Base-by-base conservation (phyloP, 2,113 vertebrate species). In the Zosterops pallidus region DNA sequence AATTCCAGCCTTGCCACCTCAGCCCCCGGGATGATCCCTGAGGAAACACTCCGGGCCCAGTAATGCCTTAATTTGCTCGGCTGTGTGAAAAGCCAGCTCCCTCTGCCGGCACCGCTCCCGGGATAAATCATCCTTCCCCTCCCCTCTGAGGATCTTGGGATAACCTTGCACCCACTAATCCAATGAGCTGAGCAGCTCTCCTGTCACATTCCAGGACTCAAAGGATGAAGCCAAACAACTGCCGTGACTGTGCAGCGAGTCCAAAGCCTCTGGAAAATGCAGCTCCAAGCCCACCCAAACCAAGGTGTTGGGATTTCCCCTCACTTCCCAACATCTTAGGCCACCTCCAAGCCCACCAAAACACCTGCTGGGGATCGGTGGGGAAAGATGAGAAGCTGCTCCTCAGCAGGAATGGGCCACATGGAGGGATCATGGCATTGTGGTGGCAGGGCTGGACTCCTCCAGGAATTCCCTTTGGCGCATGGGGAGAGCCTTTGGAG, bases 161-260 rank as follows among this genome's bases (percentile, higher is more conserved):
- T 14, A 67, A 68, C 5, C 41, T 63, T 5, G 37, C 72, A 71
- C 41, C 35, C 9, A 0, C 12, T 42, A 10, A 76, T 64, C 76
- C 81, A 19, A 35, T 5, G 5, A 55, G 11, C 20, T 25, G 8
- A 29, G 47, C 5, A 2, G 44, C 64, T 72, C 94, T 46, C 26
- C 59, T 3, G 0, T 2, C 4, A 3, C 64, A 20, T 11, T 12
- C 5, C 3, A 21, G 67, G 50, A 14, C 65, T 29, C 77, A 23
- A 68, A 74, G 52, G 68, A 75, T 60, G 10, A 86, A 78, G 42
- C 2, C 59, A 41, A 84, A 55, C 52, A 19, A 39, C 47, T 21
- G 21, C 37, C 9, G 4, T 0, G 6, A 29, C 6, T 3, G 0
- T 9, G 4, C 5, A 18, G 59, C 1, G 1, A 17, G 84, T 20